Conservation (phyloP, 2,888 invertebrate genomes). For the Eupithecia pulchellata region DNA sequence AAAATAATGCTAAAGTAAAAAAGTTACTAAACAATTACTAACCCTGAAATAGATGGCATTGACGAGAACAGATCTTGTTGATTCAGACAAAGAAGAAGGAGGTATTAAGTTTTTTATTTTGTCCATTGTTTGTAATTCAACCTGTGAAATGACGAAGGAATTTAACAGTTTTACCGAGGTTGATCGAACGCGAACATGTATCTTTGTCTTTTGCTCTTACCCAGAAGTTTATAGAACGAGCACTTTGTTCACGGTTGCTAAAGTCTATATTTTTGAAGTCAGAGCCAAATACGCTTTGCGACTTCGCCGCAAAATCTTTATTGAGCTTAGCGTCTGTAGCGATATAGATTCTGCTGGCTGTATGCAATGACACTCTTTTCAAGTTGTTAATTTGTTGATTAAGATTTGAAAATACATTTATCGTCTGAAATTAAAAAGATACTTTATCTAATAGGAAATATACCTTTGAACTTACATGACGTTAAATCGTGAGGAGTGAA, state of each 20-base stretch:
- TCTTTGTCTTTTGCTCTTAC: not conserved
- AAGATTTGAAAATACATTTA: conserved; percentile 57
- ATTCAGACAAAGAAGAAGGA: conserved; percentile 73
- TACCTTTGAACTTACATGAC: not conserved
- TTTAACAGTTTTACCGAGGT: not conserved
- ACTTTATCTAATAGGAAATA: not conserved
- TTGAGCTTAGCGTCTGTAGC: conserved; percentile 79
- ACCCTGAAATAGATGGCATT: conserved; percentile 95
- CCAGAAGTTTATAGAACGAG: conserved; percentile 90
- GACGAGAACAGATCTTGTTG: conserved; percentile 89
- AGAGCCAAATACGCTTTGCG: conserved; percentile 86
- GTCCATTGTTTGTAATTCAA: conserved; percentile 74
- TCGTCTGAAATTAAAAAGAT: conserved; percentile 58
- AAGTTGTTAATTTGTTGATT: conserved; percentile 56
- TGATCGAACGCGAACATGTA: not conserved
- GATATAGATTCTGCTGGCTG: conserved; percentile 90
- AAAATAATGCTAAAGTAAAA: not conserved
- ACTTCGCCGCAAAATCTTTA: conserved; percentile 80
- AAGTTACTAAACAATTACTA: conserved; percentile 21
- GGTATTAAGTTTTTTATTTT: conserved; percentile 85
- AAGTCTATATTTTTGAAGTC: conserved; percentile 88
- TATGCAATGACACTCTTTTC: conserved; percentile 82
- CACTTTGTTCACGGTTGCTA: conserved; percentile 66
- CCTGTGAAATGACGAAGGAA: conserved; percentile 55
- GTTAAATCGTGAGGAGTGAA: not conserved